A percentile compares a stretch with the other conserved stretches of the same genome.
These are phyloP conservation scores for Lysandra bellargus DNA, from an alignment of 2,888 invertebrate genomes.

Conservation along the genomic window DNA sequence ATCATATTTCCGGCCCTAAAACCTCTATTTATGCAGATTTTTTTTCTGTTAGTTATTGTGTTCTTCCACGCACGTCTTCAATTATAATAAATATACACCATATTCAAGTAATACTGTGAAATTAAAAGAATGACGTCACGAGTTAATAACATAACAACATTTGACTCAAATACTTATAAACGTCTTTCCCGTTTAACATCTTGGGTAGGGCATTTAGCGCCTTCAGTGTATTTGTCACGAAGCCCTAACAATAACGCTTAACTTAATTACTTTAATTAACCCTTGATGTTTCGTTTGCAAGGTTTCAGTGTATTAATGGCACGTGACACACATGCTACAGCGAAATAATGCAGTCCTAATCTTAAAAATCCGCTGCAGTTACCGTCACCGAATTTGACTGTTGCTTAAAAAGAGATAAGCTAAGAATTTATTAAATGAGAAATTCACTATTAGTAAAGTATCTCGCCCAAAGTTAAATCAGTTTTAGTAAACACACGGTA, in stretches of 20 bases:
- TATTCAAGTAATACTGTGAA: not conserved
- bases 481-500: conserved; percentile 12
- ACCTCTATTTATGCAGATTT: too few species aligned
- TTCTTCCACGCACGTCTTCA: too few species aligned
- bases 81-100: not conserved
- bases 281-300: conserved; percentile 22
- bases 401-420: not conserved
- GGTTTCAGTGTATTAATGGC: not conserved
- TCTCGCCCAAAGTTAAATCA: conserved; percentile 15
- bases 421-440: not conserved
- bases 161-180: conserved; percentile 19
- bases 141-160: not conserved
- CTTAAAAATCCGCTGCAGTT: not conserved
- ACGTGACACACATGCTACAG: conserved; percentile 17
- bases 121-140: not conserved
- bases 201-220: conserved; percentile 15
- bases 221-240: conserved; percentile 28
- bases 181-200: not conserved
- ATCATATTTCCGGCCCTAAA: too few species aligned
- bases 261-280: conserved; percentile 31
- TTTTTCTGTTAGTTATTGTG: too few species aligned
- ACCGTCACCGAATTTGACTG: not conserved
- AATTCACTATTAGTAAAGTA: not conserved
- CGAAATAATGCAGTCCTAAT: not conserved
- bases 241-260: conserved; percentile 23